Evolutionary conservation across 2,888 invertebrate genomes (phyloP), one percentile per base, ranked within the genome.

Genomic region (Leptothorax acervorum): DNA sequence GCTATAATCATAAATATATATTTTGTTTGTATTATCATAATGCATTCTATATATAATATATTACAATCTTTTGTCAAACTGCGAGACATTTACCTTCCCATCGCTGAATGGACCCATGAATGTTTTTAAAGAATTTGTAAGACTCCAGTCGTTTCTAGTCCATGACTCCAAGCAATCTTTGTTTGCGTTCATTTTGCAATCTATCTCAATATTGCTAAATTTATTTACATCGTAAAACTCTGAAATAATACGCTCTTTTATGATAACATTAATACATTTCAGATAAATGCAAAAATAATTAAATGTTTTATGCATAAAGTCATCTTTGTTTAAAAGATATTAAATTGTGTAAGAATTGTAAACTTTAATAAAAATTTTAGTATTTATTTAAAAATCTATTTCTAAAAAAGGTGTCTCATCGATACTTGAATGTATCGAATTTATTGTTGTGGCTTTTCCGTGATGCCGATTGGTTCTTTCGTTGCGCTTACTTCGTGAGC

Each of bases 21-120:
- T 35, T 60, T 12, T 63, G 42, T 15, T 45, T 65, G 1, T 45
- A 45, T 23, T 1, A 18, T 68, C 0, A 39, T 35, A 57, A 45
- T 45, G 3, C 1, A 45, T 45, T 45, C 0, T 28, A 12, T 31
- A 31, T 11, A 42, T 31, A 45, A 31, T 11, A 42, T 31, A 55
- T 9, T 8, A 18, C 1, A n/a, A 31, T 35, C 15, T 6, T 23
- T 48, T 48, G 2, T 23, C 6, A 48, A 63, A 48, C 4, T 12
- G 4, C n/a, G 0, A 63, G 8, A 0, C 0, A 15, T 48, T 48
- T 70, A 93, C 93, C 88, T 92, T 94, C 93, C 93, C 93, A 94
- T 75, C 93, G 90, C 39, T 73, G 86, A 66, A 82, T 28, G 92
- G 92, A 23, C 89, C 88, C 88, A 91, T 90, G 0, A 91, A 89